Base-by-base conservation (phyloP, 2,888 invertebrate genomes). In the Plutella xylostella region DNA sequence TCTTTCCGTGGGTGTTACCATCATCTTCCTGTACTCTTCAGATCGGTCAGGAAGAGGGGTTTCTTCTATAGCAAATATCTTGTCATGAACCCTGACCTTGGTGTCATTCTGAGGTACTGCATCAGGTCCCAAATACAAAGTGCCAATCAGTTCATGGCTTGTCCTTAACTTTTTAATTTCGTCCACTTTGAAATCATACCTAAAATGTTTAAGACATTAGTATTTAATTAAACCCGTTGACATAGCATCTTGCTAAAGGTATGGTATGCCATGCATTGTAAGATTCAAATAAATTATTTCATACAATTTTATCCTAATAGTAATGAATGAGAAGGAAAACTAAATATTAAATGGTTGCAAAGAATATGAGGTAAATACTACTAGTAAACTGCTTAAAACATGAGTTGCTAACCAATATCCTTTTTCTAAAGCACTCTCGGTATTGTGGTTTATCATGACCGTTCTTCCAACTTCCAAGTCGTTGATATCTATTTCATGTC, bases 401-500 rank as follows among this genome's bases (percentile, higher is more conserved):
- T n/a, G n/a, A n/a, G n/a, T n/a, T 42, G 47, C 63, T 56, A 61
- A 89, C 93, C 94, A 94, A 59, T 87, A 86, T 5, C 94, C 94
- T 56, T 86, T 77, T 53, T 87, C 85, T 18, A 78, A 70, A 0
- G 89, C 88, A 11, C 89, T 76, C 46, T 93, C 92, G 9, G 88
- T 79, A 61, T 93, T 93, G 60, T 91, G 87, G 68, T 93, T 94
- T 0, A 90, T 80, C 87, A 94, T 87, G 7, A 93, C 88, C 43
- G 61, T 85, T 53, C 89, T 85, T 0, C 89, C 90, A 4, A 78
- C 65, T 55, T 85, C 68, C 19, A 93, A 61, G 43, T 89, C 79
- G 1, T 76, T 64, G 12, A 86, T 60, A 15, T 84, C 64, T 42
- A 91, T 68, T 19, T 73, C 69, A 20, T 67, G 79, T 49, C 86